Percentiles rank a stretch among this genome's conserved stretches.
phyloP scores from a whole-genome alignment of 2,113 vertebrate genomes.

The Platanista minor region DNA sequence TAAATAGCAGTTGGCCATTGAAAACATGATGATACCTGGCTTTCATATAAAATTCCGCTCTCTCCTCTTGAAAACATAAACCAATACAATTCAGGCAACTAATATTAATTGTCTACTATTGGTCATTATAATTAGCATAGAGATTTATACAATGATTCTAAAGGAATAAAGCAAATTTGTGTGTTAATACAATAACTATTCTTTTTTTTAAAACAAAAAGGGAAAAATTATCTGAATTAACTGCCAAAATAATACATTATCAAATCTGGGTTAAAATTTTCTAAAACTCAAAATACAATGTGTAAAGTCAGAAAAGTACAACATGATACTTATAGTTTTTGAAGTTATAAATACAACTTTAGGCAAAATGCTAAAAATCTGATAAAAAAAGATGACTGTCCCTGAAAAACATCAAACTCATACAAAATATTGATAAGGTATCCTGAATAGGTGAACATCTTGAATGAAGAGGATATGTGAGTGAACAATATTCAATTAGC shows the following conservation, averaged over 20 bases:
- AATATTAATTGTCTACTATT: background rate
- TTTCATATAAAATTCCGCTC: background rate
- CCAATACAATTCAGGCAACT: background rate
- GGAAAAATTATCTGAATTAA: conserved; percentile 8
- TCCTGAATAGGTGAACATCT: background rate
- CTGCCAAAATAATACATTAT: conserved; percentile 28
- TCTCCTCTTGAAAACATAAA: conserved; percentile 32
- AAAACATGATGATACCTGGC: background rate
- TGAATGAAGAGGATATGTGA: conserved; percentile 22
- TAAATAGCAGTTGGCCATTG: background rate
- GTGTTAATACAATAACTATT: background rate
- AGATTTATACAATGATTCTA: conserved; percentile 5
- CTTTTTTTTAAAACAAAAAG: background rate
- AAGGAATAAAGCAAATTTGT: background rate
- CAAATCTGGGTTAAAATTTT: conserved; percentile 16
- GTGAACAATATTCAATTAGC: conserved; percentile 1
- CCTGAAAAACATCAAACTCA: conserved; percentile 13
- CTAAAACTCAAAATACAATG: conserved; percentile 19
- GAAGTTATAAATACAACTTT: conserved; percentile 14
- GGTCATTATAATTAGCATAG: background rate
- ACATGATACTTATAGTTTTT: background rate
- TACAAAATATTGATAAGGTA: background rate
- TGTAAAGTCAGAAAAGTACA: conserved; percentile 26
- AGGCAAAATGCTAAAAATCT: conserved; percentile 37
- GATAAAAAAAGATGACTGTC: background rate